Base-by-base conservation (phyloP, 2,797 vertebrate species). In the Telmatherina bonti region DNA sequence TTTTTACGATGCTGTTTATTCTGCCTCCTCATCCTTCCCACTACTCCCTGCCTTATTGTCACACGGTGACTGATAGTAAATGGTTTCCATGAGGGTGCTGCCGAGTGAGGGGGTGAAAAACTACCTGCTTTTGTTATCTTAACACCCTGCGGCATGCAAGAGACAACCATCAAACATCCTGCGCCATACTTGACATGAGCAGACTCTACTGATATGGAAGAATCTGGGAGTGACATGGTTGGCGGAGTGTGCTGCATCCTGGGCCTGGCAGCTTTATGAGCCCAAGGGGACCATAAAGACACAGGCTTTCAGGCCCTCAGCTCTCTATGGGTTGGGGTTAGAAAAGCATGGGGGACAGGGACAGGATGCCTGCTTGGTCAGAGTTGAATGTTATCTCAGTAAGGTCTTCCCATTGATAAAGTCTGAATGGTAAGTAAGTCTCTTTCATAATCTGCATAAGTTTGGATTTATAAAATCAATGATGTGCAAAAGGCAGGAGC, bases 191-290 rank as follows among this genome's bases (percentile, higher is more conserved):
- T 82, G 88, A 89, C 85, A 84, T 49, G 58, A 79, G 63, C 71
- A 74, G 51, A 78, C 72, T 80, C 72, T 54, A 64, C 64, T 84
- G 83, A 87, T 84, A 85, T 84, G 82, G 53, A 79, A 56, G 55
- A 78, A 79, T 74, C 72, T 64, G 66, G 69, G 66, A 76, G 81
- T 79, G 82, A 86, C 79, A 71, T 69, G 74, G 73, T 70, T 80
- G 66, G 85, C 78, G 66, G 73, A 81, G 85, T 63, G 58, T 35
- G 51, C 81, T 81, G 81, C 82, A 84, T 87, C 82, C 83, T 85
- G 88, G 83, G 76, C 71, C 77, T 84, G 86, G 84, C 82, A 89
- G 83, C 73, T 90, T 91, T 91, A 92, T 84, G 85, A 89, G 86
- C 71, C 90, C 82, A 43, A 30, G 35, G 83, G 82, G 87, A 85